These are phyloP conservation scores for Ifrita kowaldi DNA, from an alignment of 2,113 vertebrate genomes.

Conservation along the genomic window DNA sequence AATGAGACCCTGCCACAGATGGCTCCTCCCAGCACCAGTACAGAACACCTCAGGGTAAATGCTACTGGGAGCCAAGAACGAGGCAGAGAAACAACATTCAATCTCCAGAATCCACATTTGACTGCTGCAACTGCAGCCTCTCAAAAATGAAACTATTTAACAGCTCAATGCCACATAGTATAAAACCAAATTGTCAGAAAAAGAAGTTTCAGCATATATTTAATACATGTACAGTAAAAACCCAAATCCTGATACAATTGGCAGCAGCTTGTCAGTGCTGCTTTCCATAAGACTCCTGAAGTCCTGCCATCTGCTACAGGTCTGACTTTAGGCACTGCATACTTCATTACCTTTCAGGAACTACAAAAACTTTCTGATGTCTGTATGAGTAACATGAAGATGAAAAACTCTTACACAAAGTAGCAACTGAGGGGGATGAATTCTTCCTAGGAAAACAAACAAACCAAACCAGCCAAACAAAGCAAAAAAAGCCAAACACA, in stretches of 20 bases:
- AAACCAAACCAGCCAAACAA: neutral
- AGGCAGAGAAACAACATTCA: neutral
- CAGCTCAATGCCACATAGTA: neutral
- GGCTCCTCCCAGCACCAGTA: neutral
- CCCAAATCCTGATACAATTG: neutral
- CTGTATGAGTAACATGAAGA: neutral
- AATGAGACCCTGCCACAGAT: neutral
- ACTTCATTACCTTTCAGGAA: neutral
- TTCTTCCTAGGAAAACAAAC: neutral
- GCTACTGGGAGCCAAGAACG: neutral
- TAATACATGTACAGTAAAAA: neutral
- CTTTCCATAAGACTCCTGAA: neutral
- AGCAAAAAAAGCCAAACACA: neutral
- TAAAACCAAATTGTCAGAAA: neutral
- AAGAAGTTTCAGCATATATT: neutral
- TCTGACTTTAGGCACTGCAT: neutral
- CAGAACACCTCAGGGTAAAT: neutral
- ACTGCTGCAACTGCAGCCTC: neutral
- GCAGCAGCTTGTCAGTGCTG: neutral
- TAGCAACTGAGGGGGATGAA: neutral
- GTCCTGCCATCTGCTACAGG: neutral
- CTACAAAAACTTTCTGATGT: neutral
- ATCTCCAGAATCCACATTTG: neutral
- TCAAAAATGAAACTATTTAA: neutral
- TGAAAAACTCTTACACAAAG: neutral